Evolutionary conservation across 2,113 vertebrate genomes (phyloP).

Genomic region (Uropsilus gracilis): DNA sequence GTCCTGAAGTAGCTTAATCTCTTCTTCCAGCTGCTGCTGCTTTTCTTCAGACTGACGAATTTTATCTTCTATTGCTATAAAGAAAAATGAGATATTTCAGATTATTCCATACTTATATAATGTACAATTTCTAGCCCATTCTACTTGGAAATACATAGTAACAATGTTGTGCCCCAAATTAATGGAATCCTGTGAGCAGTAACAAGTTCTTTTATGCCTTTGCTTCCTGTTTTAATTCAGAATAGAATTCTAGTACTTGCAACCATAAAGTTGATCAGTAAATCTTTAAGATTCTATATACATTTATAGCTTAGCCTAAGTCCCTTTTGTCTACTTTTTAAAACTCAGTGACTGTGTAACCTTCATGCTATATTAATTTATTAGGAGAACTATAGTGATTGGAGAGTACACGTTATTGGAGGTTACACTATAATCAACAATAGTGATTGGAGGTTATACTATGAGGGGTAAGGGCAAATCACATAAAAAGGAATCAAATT

Average conservation of each 20-base stretch:
- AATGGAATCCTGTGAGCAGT: neutral
- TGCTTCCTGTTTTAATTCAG: neutral
- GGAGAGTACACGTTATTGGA: neutral
- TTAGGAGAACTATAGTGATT: neutral
- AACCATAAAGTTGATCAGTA: neutral
- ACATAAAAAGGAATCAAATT: neutral
- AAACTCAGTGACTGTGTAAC: neutral
- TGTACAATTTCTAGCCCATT: neutral
- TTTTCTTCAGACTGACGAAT: conserved; percentile 79
- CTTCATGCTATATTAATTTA: neutral
- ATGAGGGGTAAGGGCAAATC: neutral
- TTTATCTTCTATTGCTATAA: conserved; percentile 79
- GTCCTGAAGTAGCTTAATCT: conserved; percentile 79
- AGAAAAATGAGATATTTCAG: conserved; percentile 50
- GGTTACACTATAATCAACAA: no score
- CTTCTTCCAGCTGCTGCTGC: conserved; percentile 75
- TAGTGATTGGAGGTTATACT: neutral
- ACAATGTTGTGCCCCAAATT: neutral
- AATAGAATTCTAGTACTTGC: neutral
- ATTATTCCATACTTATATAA: neutral
- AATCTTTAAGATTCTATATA: neutral
- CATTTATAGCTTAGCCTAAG: neutral
- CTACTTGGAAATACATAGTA: neutral
- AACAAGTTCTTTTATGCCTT: neutral
- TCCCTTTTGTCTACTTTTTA: neutral